Evolutionary conservation across 2,888 invertebrate genomes (phyloP), one percentile per base, ranked within the genome.

Genomic region (Nudaria mundana): DNA sequence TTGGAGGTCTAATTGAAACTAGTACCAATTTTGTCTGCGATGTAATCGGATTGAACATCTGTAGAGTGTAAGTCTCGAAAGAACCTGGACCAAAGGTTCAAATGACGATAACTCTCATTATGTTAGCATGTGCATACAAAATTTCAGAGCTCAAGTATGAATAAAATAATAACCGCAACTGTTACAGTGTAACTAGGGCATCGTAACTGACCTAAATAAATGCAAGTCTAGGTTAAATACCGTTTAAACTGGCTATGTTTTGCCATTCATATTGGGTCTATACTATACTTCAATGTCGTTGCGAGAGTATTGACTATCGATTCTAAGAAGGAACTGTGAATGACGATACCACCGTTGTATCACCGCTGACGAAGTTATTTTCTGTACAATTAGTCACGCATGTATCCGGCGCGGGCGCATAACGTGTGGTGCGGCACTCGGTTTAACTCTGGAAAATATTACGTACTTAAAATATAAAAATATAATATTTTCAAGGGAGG

Each of bases 341-440:
- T 74, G 69, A 62, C 61, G 63, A 20, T 2, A 2, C 20, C 20
- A 20, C 51, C 68, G 70, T 59, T 82, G 84, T 84, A 82, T 86
- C 85, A 84, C 76, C 62, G 74, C 82, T 86, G 85, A 82, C 85
- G 78, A 78, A 84, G 85, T 85, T 87, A 87, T 87, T 87, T 87
- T 87, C 86, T 87, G 87, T 80, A 69, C 76, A 71, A 82, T 87
- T 87, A 87, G 87, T 87, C 87, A 88, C 84, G 69, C 84, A 76
- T 75, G 83, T 82, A 86, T 85, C 85, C 86, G 86, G 76, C 81
- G 81, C 81, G 68, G 46, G 70, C 71, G 72, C 74, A 77, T 64
- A 71, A 66, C 75, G 69, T 32, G 35, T 12, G 11, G 30, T 3
- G n/a, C n/a, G n/a, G n/a, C 16, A 24, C 30, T 26, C 32, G 20